phyloP scores from a whole-genome alignment of 1,140 invertebrate species.

The Arctopsyche grandis region DNA sequence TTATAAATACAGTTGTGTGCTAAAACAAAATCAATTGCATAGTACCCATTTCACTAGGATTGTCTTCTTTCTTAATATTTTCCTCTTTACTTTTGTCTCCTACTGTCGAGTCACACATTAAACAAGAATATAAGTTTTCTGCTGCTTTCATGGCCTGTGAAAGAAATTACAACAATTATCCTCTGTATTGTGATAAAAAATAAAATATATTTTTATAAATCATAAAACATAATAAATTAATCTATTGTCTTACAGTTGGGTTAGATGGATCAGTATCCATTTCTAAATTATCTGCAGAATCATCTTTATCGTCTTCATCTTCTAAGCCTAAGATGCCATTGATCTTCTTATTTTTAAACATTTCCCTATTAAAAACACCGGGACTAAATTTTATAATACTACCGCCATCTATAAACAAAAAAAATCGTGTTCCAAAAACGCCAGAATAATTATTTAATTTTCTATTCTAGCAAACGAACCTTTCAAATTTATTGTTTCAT shows the following conservation, averaged over 20 bases:
- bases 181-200: not conserved
- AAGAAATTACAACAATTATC: not conserved
- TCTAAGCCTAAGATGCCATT: constrained; percentile 3
- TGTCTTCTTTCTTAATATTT: not conserved
- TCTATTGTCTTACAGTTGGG: not conserved
- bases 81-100: constrained; percentile 18
- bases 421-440: no score
- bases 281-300: constrained; percentile 20
- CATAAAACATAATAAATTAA: not conserved
- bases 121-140: constrained; percentile 33
- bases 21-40: no score
- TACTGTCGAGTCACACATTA: constrained; percentile 4
- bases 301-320: constrained; percentile 15
- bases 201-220: constrained; percentile 1
- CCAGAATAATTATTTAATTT: no score
- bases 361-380: constrained; percentile 9
- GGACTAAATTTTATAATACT: constrained; percentile 35
- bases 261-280: constrained; percentile 16
- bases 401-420: constrained; percentile 15
- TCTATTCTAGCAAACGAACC: no score
- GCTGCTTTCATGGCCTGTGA: constrained; percentile 4
- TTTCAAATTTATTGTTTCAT: constrained; percentile 41
- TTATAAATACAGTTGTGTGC: not conserved
- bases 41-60: not conserved
- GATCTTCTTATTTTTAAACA: constrained; percentile 23